Base-by-base conservation (phyloP, 2,888 invertebrate species). In the Dasysyrphus tricinctus region DNA sequence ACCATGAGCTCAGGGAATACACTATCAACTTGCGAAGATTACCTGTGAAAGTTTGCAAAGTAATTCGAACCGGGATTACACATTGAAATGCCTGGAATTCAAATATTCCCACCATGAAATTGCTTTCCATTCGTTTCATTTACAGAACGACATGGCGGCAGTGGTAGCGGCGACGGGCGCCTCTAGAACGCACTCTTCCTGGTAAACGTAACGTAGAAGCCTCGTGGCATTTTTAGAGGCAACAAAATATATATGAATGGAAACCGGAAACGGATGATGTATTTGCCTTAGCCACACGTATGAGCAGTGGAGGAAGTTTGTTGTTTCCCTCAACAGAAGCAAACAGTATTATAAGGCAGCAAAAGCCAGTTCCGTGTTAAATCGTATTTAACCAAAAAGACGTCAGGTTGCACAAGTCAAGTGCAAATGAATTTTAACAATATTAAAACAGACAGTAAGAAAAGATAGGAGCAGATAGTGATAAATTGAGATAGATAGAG, bases 11-110 rank as follows among this genome's bases (percentile, higher is more conserved):
- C 61, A 82, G 86, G 81, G 82, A 86, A 86, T 86, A 82, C 49
- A 3, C 32, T 37, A 49, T 49, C 34, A 49, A 67, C 82, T 79
- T 78, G 78, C 75, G 82, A 86, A 86, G 86, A 86, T 86, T 86
- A 86, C 86, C 86, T 82, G 69, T 59, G 86, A 82, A 86, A 86
- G 74, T 86, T 82, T 86, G 82, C 78, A 65, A 86, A 82, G 86
- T 86, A 86, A 86, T 86, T 86, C 86, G 82, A 86, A 86, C 75
- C 82, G 82, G 86, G 86, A 86, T 86, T 86, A 86, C 86, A 86
- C 86, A 86, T 56, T 75, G 82, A 79, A 82, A 82, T 86, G 86
- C 82, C 82, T 72, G 86, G 86, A 86, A 86, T 86, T 86, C 86
- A 86, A 86, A 86, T 86, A 86, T 86, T 82, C 86, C 82, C 86